Base-by-base conservation (phyloP, 2,888 invertebrate genomes). In the Entomobrya proxima region DNA sequence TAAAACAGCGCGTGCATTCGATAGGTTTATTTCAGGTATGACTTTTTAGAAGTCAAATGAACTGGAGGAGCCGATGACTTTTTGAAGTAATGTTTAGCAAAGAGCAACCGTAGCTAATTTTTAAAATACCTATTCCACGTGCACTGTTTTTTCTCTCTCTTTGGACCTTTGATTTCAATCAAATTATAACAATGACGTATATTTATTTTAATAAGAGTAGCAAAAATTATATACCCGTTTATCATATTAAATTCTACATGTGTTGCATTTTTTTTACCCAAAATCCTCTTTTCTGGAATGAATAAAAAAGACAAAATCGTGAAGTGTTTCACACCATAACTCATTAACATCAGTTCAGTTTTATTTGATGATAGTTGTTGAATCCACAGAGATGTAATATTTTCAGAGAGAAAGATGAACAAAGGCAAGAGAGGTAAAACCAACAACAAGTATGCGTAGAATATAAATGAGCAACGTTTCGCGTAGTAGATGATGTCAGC, bases 381-480 rank as follows among this genome's bases (percentile, higher is more conserved):
- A 69, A 64, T 64, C 67, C 18, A 67, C 35, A 64, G 55, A 24
- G 9, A 50, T 30, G 24, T 27, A 69, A 6, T 30, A 35, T 5
- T 7, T 18, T 9, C 55, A 69, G 79, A 64, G 44, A 30, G 30
- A 61, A 44, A 78, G 69, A 44, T 44, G 69, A 78, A 78, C 61
- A 78, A 64, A 61, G 30, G 40, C 18, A 15, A 21, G 11, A 24
- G 64, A 5, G 11, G 55, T 72, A 85, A 75, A 85, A 64, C 64
- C 35, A 78, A 44, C 37, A 78, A 21, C 7, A n/a, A 37, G 55
- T 75, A 67, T 74, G 84, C 61, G 50, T 47, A 78, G 84, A 85
- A 85, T 85, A 85, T 78, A 78, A 85, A 85, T 85, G 27, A 84
- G 83, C 18, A 44, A 21, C 5, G 52, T 74, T 85, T 78, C 84